phyloP scores from a whole-genome alignment of 2,113 vertebrate genomes.

The Leptocoma aspasia region DNA sequence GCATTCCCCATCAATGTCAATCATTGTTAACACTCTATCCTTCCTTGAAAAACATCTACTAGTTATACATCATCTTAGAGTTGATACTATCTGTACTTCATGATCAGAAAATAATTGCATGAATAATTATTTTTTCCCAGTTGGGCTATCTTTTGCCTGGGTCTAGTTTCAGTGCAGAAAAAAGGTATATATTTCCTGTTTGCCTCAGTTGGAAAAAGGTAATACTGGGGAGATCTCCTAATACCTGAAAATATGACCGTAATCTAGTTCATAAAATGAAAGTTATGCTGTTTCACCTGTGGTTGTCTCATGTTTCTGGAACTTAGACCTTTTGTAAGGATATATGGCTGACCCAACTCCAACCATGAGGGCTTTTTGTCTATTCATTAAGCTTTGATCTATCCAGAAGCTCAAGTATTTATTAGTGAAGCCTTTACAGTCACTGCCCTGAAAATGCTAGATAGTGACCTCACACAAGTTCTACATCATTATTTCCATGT shows the following conservation, averaged over 20 bases:
- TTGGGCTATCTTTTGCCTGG: not conserved
- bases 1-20: not conserved
- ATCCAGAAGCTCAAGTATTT: not conserved
- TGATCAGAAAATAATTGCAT: not conserved
- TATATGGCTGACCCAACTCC: not conserved
- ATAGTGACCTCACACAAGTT: not conserved
- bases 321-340: not conserved
- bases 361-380: not conserved
- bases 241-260: not conserved
- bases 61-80: not conserved
- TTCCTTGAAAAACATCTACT: not conserved
- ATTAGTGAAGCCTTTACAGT: not conserved
- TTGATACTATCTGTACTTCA: not conserved
- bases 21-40: not conserved
- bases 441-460: not conserved
- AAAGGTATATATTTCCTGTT: not conserved
- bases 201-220: not conserved
- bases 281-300: not conserved
- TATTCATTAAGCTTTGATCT: not conserved
- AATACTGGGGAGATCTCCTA: not conserved
- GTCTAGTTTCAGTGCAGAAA: not conserved
- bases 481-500: not conserved
- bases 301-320: not conserved
- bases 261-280: not conserved
- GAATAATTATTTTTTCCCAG: not conserved